phyloP scores from a whole-genome alignment of 37 sponge, comb jelly and placozoan species.

The Petrosia ficiformis region DNA sequence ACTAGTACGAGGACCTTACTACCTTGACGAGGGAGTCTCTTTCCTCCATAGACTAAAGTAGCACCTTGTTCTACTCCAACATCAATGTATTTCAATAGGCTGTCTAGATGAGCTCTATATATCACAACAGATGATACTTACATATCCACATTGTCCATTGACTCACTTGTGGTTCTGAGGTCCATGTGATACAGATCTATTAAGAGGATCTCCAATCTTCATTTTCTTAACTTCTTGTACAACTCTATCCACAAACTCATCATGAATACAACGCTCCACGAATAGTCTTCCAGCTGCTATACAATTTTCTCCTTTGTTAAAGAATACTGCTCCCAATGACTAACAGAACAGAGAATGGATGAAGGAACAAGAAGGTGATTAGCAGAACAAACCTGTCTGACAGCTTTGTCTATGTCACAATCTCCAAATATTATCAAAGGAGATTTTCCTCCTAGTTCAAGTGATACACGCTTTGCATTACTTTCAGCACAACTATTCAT shows the following conservation, averaged over 20 bases:
- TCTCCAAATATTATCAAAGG: constrained; percentile 92
- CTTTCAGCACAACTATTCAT: constrained; percentile 75
- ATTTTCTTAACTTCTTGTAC: constrained; percentile 89
- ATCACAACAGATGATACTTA: not conserved
- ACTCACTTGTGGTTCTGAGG: constrained; percentile 91
- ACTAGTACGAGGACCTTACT: no score
- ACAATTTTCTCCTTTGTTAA: constrained; percentile 98
- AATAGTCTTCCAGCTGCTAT: constrained; percentile 95
- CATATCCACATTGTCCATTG: not conserved
- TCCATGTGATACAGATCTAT: constrained; percentile 79
- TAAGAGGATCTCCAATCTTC: constrained; percentile 94
- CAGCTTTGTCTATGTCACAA: constrained; percentile 88
- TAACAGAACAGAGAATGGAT: not conserved
- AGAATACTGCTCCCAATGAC: constrained; percentile 60
- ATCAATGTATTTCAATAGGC: constrained; percentile 74
- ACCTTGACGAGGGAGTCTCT: constrained; percentile 75
- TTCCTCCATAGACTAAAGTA: constrained; percentile 87
- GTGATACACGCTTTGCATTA: constrained; percentile 89
- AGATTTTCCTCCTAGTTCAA: constrained; percentile 95
- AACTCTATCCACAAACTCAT: constrained; percentile 79
- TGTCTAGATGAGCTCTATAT: constrained; percentile 69
- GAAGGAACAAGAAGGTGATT: not conserved
- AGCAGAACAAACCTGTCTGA: constrained; percentile 62
- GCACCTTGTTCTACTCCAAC: constrained; percentile 84
- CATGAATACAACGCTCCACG: constrained; percentile 85